phyloP scores from a whole-genome alignment of 2,888 invertebrate genomes.

The Standfussiana lucernea region DNA sequence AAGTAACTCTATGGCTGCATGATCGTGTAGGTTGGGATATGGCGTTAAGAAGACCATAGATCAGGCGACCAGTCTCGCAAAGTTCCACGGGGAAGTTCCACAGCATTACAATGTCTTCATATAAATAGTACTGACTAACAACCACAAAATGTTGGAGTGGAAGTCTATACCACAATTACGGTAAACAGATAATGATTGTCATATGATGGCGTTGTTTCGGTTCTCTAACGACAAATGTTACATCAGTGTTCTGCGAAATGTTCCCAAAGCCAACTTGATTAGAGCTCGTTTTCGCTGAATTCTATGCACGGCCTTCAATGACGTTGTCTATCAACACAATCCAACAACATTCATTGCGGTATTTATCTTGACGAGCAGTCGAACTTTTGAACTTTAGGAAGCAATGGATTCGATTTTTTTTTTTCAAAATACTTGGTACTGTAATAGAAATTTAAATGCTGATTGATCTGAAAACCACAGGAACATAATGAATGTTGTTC shows the following conservation, averaged over 20 bases:
- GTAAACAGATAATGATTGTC: neutral
- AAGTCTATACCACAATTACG: neutral
- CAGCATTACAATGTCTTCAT: neutral
- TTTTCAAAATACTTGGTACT: neutral
- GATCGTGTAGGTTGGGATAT: neutral
- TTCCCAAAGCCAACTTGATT: constrained; percentile 15
- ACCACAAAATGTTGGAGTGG: too few relatives aligned
- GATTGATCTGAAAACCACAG: neutral
- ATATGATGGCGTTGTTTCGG: neutral
- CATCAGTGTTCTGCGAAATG: neutral
- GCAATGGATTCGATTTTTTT: neutral
- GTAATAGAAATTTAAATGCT: neutral
- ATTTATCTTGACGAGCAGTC: neutral
- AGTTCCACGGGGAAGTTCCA: neutral
- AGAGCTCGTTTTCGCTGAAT: neutral
- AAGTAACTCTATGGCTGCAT: neutral
- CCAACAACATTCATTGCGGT: neutral
- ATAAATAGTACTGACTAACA: neutral
- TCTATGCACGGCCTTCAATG: neutral
- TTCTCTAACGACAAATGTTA: neutral
- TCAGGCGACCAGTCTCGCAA: neutral
- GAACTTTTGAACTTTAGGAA: neutral
- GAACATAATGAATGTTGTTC: neutral
- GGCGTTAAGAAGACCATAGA: neutral
- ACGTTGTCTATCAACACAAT: neutral